A percentile compares a stretch with the other conserved stretches of the same genome.
Evolutionary conservation across 2,113 vertebrate genomes (phyloP).

Genomic region (Atrichornis clamosus): DNA sequence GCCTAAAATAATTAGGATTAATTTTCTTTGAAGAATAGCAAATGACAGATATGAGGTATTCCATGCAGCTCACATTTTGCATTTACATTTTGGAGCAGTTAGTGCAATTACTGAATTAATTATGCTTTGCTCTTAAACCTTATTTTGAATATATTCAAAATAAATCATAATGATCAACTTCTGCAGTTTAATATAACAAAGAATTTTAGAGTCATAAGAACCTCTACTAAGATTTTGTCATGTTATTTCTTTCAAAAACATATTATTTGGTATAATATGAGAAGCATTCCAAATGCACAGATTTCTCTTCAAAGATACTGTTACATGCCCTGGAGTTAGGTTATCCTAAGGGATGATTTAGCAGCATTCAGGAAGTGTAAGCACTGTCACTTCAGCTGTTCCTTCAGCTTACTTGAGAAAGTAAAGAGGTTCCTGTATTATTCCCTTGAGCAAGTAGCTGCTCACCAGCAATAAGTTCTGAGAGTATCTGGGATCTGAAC

Average conservation of each 20-base stretch:
- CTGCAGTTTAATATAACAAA: background rate
- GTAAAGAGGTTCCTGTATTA: background rate
- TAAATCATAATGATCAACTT: background rate
- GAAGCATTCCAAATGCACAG: background rate
- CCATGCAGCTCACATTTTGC: background rate
- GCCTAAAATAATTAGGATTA: background rate
- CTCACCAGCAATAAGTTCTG: background rate
- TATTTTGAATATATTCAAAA: background rate
- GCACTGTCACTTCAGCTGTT: background rate
- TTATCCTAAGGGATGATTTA: background rate
- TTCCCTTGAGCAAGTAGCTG: accelerated
- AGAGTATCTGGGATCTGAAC: background rate
- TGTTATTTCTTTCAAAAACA: background rate
- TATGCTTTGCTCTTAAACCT: background rate
- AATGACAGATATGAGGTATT: background rate
- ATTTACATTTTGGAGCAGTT: background rate
- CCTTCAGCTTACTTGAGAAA: background rate
- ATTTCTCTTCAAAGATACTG: background rate
- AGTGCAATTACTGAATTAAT: background rate
- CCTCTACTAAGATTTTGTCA: background rate
- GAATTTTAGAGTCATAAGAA: background rate
- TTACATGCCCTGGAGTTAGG: background rate
- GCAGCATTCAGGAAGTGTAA: background rate
- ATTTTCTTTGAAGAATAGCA: background rate
- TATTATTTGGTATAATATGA: background rate